A percentile compares a stretch with the other conserved stretches of the same genome.
Evolutionary conservation across 2,113 vertebrate genomes (phyloP).

Genomic region (Halcyon malimbica): DNA sequence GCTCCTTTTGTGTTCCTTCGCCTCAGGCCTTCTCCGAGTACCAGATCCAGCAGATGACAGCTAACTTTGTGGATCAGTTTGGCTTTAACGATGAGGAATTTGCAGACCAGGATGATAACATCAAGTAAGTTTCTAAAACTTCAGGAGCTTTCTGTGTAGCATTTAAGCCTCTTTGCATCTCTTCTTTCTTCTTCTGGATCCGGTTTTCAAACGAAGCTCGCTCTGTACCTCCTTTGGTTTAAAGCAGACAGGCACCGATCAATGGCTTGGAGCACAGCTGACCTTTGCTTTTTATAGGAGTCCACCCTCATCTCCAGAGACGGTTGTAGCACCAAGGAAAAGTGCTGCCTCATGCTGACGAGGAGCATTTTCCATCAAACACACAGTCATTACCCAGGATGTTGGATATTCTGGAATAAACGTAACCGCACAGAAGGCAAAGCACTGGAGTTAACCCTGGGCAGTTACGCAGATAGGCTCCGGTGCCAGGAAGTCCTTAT

Average conservation of each 20-base stretch:
- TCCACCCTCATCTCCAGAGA: neutral
- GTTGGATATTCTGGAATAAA: neutral
- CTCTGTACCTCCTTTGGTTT: neutral
- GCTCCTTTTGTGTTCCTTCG: neutral
- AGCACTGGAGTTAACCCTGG: neutral
- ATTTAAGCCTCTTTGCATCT: neutral
- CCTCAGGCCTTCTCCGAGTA: conserved; percentile 95
- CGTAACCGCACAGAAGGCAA: neutral
- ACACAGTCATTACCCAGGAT: neutral
- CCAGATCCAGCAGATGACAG: conserved; percentile 98
- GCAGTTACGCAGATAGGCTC: neutral
- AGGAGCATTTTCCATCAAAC: neutral
- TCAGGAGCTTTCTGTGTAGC: neutral
- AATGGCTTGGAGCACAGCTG: neutral
- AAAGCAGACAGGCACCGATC: no score
- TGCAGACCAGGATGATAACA: conserved; percentile 93
- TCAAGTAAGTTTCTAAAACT: conserved; percentile 81
- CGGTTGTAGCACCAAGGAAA: neutral
- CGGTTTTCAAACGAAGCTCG: neutral
- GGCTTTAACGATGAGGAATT: conserved; percentile 98
- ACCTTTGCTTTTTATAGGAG: neutral
- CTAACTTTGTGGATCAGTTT: conserved; percentile 96
- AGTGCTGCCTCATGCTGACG: neutral
- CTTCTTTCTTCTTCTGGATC: neutral
- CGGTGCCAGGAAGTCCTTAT: neutral